Evolutionary conservation across 2,888 invertebrate species (phyloP), one percentile per base, ranked within the genome.

Genomic region (Polydrusus pterygomalis): DNA sequence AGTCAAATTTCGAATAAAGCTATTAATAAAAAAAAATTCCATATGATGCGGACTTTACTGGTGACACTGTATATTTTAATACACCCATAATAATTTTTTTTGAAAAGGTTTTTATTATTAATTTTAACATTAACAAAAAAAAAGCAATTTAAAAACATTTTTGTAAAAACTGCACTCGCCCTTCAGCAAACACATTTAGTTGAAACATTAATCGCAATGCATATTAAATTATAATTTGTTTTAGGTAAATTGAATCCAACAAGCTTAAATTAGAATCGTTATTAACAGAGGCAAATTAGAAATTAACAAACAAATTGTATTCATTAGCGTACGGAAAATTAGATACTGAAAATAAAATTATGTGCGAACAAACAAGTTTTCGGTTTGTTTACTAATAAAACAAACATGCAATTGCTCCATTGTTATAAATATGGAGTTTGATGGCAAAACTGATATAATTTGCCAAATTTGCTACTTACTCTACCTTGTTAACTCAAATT

Each of bases 221-320:
- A 64, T 60, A 67, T 58, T 70, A 71, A 75, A 71, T 67, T 62
- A 49, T 60, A 70, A 75, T 75, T 75, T 75, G 65, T 67, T 71
- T 71, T 60, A 60, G 54, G 38, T 67, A 75, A 75, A 75, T 68
- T 71, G 67, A 71, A 75, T 71, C 49, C 47, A 71, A 62, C 60
- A 67, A 65, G 71, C 65, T 67, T 45, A 71, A 75, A 75, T 75
- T 75, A 67, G 71, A 75, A 70, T 70, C 38, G 70, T 70, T 60
- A 70, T 70, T 70, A 70, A 65, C 71, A 70, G 75, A 67, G 62
- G 71, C 75, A 67, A 75, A 75, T 71, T 64, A 75, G 75, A 71
- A 75, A 75, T 75, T 75, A 71, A 67, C 71, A 75, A 75, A 75
- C 75, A 71, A 75, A 75, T 71, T 75, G 75, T 71, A 58, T 71